phyloP scores from a whole-genome alignment of 53 echinoderm and acorn worm genomes.

The Crossaster papposus region DNA sequence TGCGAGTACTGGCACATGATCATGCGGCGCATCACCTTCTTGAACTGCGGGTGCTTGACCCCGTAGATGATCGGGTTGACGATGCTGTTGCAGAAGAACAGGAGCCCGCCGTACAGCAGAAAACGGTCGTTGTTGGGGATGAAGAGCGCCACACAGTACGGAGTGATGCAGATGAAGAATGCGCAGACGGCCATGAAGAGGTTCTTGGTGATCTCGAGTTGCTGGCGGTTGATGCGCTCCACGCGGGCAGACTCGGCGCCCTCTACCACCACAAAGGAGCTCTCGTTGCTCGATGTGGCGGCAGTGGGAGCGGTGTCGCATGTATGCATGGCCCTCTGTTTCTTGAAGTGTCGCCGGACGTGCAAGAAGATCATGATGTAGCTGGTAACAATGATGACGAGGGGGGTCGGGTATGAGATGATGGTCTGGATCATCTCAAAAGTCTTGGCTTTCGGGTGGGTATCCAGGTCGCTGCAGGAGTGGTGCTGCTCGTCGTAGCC shows the following conservation, averaged over 20 bases:
- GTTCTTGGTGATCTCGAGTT: constrained; percentile 71
- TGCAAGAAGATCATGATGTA: constrained; percentile 59
- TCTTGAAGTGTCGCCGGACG: constrained; percentile 65
- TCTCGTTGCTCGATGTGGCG: background rate
- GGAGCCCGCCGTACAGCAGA: constrained; percentile 47
- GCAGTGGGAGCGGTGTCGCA: background rate
- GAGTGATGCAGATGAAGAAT: constrained; percentile 65
- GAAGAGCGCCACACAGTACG: constrained; percentile 60
- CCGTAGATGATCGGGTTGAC: constrained; percentile 72
- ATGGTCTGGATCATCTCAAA: constrained; percentile 52
- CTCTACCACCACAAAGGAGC: background rate
- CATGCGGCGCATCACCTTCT: constrained; percentile 52
- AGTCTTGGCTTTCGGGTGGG: constrained; percentile 44
- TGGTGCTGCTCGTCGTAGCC: constrained; percentile 63
- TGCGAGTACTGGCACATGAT: constrained; percentile 20
- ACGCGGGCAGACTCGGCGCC: background rate
- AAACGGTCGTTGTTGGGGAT: constrained; percentile 62
- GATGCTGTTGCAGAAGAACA: constrained; percentile 59
- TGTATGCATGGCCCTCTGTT: background rate
- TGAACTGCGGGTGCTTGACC: constrained; percentile 70
- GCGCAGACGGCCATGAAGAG: constrained; percentile 67
- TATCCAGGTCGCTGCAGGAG: constrained; percentile 60
- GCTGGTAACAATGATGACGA: constrained; percentile 61
- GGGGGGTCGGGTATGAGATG: constrained; percentile 49
- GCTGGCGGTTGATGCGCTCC: constrained; percentile 49